Percentiles rank a stretch among this genome's conserved stretches.
Evolutionary conservation across 2,797 vertebrate genomes (phyloP).

Genomic region (Enteromius unitaeniatus): DNA sequence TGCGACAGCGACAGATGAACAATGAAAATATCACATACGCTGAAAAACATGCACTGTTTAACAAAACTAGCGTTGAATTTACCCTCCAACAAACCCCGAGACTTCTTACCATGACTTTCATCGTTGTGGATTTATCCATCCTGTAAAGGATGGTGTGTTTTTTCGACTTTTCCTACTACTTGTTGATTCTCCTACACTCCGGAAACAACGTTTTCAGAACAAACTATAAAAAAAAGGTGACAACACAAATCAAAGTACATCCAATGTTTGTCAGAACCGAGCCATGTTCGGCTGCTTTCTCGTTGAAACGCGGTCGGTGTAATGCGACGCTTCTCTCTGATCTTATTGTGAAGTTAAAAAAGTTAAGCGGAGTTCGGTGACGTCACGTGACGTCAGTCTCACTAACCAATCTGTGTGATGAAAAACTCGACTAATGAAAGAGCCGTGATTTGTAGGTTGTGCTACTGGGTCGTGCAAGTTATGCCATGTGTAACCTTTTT

Average conservation of each 20-base stretch:
- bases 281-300: constrained; percentile 13
- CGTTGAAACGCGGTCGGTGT: not conserved
- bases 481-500: not conserved
- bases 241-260: not conserved
- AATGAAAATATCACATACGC: not conserved
- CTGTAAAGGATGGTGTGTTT: constrained; percentile 28
- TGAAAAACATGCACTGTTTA: not conserved
- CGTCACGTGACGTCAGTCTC: not conserved
- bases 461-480: not conserved
- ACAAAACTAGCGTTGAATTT: not conserved
- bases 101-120: constrained; percentile 29
- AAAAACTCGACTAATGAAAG: not conserved
- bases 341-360: constrained; percentile 2
- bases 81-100: not conserved
- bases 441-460: constrained; percentile 21
- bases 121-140: constrained; percentile 38
- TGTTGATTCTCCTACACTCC: not conserved
- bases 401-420: constrained; percentile 8
- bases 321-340: constrained; percentile 23
- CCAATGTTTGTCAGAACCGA: constrained; percentile 18
- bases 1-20: not conserved
- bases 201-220: not conserved
- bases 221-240: not conserved
- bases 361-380: not conserved
- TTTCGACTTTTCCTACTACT: constrained; percentile 4